Evolutionary conservation across 2,888 invertebrate species (phyloP).

Genomic region (Cylindroiulus punctatus): DNA sequence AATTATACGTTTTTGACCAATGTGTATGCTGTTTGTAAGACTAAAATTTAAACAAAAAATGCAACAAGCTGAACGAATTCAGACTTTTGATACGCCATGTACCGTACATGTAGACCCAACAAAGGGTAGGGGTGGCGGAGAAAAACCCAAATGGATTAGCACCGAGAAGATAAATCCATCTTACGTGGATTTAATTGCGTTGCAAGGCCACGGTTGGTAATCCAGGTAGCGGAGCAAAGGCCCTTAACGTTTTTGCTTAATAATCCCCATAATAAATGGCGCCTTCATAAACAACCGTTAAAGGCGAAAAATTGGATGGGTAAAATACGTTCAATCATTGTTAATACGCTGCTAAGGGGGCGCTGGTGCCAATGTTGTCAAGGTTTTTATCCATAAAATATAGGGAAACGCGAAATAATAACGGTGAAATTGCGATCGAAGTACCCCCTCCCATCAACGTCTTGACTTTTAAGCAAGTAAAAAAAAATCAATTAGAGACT

Average conservation of each 20-base stretch:
- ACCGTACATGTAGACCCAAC: no score
- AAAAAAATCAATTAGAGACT: slow-evolving; percentile 12
- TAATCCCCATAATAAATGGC: slow-evolving; percentile 18
- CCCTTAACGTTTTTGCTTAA: not conserved
- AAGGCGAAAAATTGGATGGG: slow-evolving; percentile 18
- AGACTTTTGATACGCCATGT: no score
- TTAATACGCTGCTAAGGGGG: slow-evolving; percentile 18
- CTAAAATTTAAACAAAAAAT: no score
- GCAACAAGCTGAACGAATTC: no score
- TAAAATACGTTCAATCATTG: not conserved
- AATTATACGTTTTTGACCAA: no score
- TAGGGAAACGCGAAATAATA: not conserved
- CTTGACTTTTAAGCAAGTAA: not conserved
- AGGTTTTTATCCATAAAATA: not conserved
- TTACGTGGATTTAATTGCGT: slow-evolving; percentile 18
- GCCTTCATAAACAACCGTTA: slow-evolving; percentile 18
- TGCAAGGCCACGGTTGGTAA: not conserved
- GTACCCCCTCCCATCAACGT: not conserved
- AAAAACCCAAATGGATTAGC: slow-evolving; percentile 18
- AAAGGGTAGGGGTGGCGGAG: not conserved
- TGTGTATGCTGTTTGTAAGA: no score
- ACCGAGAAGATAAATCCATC: slow-evolving; percentile 18
- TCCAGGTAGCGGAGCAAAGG: not conserved
- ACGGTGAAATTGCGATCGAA: slow-evolving; percentile 4
- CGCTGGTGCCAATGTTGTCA: not conserved